phyloP scores from a whole-genome alignment of 2,888 invertebrate genomes.

The Cephus nigrinus region DNA sequence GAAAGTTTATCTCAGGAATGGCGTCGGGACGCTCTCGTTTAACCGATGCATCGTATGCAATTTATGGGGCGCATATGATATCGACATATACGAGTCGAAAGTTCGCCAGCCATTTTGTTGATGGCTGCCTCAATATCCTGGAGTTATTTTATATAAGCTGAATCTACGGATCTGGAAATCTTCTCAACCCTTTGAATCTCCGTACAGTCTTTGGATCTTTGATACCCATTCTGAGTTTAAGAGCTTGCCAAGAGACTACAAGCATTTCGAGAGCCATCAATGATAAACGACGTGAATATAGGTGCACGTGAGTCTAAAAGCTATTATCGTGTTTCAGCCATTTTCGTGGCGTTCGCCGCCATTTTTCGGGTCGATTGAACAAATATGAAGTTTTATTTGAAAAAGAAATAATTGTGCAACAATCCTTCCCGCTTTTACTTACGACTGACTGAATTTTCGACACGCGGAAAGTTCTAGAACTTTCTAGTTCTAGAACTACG shows the following conservation, averaged over 20 bases:
- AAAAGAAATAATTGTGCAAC: background rate
- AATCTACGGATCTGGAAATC: background rate
- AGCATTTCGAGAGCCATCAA: background rate
- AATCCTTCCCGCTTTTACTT: no score
- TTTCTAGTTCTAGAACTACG: no score
- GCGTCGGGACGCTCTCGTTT: background rate
- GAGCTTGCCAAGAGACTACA: background rate
- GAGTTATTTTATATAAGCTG: background rate
- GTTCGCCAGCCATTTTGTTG: slow-evolving; percentile 19
- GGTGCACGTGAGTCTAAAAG: background rate
- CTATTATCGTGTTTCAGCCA: background rate
- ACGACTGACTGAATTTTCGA: no score
- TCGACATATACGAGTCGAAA: slow-evolving; percentile 41
- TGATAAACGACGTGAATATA: background rate
- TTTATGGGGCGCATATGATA: slow-evolving; percentile 46
- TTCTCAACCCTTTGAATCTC: background rate
- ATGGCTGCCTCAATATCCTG: background rate
- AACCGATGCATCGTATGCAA: slow-evolving; percentile 18
- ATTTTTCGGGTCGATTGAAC: no score
- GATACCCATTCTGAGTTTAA: background rate
- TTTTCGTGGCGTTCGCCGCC: background rate
- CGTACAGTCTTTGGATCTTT: background rate
- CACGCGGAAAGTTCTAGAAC: no score
- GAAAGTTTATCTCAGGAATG: background rate
- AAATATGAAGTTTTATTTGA: background rate